These are phyloP conservation scores for Tamias sibiricus DNA, from an alignment of 2,113 vertebrate genomes.

Conservation along the genomic window DNA sequence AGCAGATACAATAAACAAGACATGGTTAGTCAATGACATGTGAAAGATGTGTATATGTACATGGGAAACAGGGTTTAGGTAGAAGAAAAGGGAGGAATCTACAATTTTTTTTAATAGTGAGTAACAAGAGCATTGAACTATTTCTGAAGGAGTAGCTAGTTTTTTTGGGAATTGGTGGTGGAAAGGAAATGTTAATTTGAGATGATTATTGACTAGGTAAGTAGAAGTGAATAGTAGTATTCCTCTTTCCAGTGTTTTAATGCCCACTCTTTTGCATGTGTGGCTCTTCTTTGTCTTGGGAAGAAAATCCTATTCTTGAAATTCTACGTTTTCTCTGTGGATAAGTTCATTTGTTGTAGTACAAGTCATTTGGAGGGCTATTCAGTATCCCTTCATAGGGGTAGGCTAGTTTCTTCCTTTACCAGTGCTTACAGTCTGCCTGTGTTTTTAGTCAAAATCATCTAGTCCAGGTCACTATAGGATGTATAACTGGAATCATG, in stretches of 20 bases:
- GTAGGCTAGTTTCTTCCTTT: background rate
- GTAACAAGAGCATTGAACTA: background rate
- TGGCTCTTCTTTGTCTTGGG: background rate
- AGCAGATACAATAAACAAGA: background rate
- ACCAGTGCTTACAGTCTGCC: background rate
- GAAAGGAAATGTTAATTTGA: background rate
- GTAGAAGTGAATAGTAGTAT: background rate
- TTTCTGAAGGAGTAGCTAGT: background rate
- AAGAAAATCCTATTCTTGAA: conserved; percentile 11
- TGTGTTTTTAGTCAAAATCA: background rate
- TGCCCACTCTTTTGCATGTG: background rate
- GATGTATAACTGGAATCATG: background rate
- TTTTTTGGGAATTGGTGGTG: background rate
- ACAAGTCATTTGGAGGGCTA: background rate
- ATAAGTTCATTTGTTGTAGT: background rate
- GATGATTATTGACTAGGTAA: background rate
- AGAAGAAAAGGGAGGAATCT: background rate
- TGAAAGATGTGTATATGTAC: no score
- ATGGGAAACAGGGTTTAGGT: background rate
- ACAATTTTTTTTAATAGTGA: background rate
- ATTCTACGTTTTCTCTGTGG: background rate
- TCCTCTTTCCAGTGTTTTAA: background rate
- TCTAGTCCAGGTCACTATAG: background rate
- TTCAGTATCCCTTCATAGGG: background rate
- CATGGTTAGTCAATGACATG: background rate